Evolutionary conservation across 1,140 invertebrate species (phyloP).

Genomic region (Philopotamus ludificatus): DNA sequence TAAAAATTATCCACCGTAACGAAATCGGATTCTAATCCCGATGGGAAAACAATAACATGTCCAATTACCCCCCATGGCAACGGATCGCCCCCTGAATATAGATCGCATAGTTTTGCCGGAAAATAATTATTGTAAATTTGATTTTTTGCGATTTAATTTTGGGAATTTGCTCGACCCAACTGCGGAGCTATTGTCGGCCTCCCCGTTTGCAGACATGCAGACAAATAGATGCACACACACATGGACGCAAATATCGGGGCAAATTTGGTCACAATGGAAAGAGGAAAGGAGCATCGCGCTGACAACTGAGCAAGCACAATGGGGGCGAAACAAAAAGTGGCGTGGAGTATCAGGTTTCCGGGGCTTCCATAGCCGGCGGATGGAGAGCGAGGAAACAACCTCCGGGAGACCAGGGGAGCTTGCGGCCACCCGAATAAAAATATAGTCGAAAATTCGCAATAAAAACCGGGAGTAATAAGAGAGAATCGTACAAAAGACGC

Average conservation of each 20-base stretch:
- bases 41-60: conserved; percentile 8
- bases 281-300: conserved; percentile 10
- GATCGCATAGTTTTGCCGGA: background rate
- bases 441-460: no score
- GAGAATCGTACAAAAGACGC: no score
- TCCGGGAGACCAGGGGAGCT: background rate
- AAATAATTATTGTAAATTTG: background rate
- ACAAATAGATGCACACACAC: background rate
- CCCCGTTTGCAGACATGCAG: no score
- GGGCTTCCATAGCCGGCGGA: background rate
- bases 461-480: no score
- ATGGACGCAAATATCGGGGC: background rate
- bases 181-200: background rate
- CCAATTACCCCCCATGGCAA: background rate
- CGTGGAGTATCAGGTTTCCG: conserved; percentile 15
- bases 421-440: no score
- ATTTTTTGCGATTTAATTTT: no score
- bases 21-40: background rate
- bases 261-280: conserved; percentile 5
- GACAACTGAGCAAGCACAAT: conserved; percentile 16
- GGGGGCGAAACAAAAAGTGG: conserved; percentile 20
- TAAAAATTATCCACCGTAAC: background rate
- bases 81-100: background rate
- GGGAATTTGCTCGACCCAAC: no score
- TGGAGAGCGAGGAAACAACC: background rate